Base-by-base conservation (phyloP, 2,113 vertebrate genomes). In the Benthochromis sp. region DNA sequence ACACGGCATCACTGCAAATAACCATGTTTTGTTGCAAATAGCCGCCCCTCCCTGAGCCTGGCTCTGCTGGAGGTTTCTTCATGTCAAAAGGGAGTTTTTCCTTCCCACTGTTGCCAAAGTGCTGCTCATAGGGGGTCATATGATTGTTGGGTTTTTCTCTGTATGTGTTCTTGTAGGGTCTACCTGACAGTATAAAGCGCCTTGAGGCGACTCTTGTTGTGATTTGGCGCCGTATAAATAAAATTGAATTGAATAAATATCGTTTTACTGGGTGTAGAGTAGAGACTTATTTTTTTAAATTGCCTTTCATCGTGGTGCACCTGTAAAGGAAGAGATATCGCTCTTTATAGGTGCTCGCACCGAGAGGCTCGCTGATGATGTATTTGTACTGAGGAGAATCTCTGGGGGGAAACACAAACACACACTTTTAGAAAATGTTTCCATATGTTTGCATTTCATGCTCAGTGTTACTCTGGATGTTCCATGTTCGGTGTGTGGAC, bases 271-370 rank as follows among this genome's bases (percentile, higher is more conserved):
- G 5, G 14, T 61, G 11, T 13, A 21, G 17, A 19, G 34, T 40
- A 69, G 4, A 40, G 3, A 71, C 38, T 40, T 40, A 2, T 69
- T 43, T 17, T 0, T 34, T 34, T 19, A 4, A 61, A 34, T 34
- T 61, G 34, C 7, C 7, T 66, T 66, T 38, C 19, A 38, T 21
- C 19, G 14, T 21, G 17, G 16, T 16, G 16, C 87, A 95, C 98
- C 97, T 98, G 95, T 98, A 99, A 52, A 99, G 24, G 61, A 97
- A 99, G 83, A 99, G 95, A 59, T 99, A 99, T 92, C 96, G 96
- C 92, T 99, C 98, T 88, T 96, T 98, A 84, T 99, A 99, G 40
- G 90, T 90, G 92, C 78, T 96, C 50, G 96, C 96, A 3, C 98
- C 98, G 88, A 99, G 90, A 3, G 97, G 97, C 6, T 96, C 81